Conservation (phyloP, 2,888 invertebrate species). For the Drosophila paranaensis region DNA sequence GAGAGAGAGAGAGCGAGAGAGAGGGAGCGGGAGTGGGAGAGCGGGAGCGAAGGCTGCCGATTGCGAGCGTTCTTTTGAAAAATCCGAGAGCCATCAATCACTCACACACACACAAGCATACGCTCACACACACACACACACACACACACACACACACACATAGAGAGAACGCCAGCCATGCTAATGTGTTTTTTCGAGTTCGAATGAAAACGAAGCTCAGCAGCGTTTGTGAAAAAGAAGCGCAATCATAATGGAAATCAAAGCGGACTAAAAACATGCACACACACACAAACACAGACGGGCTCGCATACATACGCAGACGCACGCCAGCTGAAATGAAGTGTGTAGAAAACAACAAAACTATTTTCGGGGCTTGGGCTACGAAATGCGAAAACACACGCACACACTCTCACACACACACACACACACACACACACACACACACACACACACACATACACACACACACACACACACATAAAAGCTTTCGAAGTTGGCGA, state of each 20-base stretch:
- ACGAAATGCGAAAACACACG: constrained; percentile 41
- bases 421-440: constrained; percentile 14
- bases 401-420: constrained; percentile 8
- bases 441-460: constrained; percentile 10
- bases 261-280: constrained; percentile 31
- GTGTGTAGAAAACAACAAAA: constrained; percentile 52
- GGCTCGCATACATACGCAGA: not conserved
- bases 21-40: constrained; percentile 2
- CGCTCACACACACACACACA: not conserved
- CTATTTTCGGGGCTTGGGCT: constrained; percentile 31
- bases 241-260: constrained; percentile 65
- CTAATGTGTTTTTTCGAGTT: constrained; percentile 59
- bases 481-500: constrained; percentile 60
- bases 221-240: constrained; percentile 56
- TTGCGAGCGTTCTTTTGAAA: constrained; percentile 62
- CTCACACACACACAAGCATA: constrained; percentile 26
- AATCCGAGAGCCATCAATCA: constrained; percentile 60
- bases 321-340: constrained; percentile 38
- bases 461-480: constrained; percentile 11
- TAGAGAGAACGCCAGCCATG: constrained; percentile 26
- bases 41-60: constrained; percentile 28
- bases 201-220: constrained; percentile 63
- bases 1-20: constrained; percentile 8
- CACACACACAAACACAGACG: constrained; percentile 1
- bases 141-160: not conserved